These are phyloP conservation scores for Nebria ingens DNA, from an alignment of 1,140 invertebrate genomes.

Conservation along the genomic window DNA sequence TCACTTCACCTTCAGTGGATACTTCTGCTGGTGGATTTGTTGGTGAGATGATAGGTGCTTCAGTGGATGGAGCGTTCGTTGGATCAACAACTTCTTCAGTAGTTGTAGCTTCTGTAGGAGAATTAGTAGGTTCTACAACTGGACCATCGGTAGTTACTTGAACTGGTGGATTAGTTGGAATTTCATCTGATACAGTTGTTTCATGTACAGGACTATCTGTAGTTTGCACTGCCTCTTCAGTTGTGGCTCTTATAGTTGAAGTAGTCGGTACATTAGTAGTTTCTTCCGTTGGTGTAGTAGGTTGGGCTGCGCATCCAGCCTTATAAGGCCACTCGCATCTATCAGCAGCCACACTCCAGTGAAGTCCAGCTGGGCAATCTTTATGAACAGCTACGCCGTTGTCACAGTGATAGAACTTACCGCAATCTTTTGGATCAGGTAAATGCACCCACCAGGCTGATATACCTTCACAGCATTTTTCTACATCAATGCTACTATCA, in stretches of 20 bases:
- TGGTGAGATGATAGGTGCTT: not conserved
- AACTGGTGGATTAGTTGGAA: not conserved
- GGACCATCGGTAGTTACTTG: not conserved
- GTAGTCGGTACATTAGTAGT: not conserved
- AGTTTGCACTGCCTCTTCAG: not conserved
- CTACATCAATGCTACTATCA: not conserved
- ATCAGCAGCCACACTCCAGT: slow-evolving; percentile 20
- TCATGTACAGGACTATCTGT: no score
- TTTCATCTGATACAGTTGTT: not conserved
- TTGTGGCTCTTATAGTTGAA: not conserved
- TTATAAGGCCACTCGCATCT: slow-evolving; percentile 23
- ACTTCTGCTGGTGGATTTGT: not conserved
- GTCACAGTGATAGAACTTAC: slow-evolving; percentile 30
- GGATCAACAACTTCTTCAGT: not conserved
- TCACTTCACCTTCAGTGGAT: not conserved
- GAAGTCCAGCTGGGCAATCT: slow-evolving; percentile 17
- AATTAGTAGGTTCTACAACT: no score
- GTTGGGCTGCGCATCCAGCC: slow-evolving; percentile 18
- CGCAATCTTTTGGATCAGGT: slow-evolving; percentile 22
- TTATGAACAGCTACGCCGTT: slow-evolving; percentile 20
- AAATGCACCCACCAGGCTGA: slow-evolving; percentile 11
- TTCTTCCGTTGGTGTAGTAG: not conserved
- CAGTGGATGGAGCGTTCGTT: not conserved
- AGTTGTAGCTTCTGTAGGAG: not conserved
- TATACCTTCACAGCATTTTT: not conserved